Evolutionary conservation across 2,888 invertebrate genomes (phyloP), one percentile per base, ranked within the genome.

Genomic region (Molorchus minor): DNA sequence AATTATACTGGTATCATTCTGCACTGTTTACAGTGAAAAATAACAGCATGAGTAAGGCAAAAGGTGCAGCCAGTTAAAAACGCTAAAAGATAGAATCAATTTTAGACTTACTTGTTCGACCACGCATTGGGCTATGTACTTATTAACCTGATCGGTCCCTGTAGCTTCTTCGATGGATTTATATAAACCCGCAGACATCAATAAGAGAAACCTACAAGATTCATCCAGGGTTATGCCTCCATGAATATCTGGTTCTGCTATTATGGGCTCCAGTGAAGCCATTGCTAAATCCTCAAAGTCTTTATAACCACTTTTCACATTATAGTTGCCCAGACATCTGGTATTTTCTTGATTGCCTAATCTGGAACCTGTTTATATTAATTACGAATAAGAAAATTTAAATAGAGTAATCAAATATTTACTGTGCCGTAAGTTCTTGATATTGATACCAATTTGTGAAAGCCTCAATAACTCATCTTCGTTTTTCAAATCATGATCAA

Each of bases 171-270:
- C 90, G 38, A 94, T 84, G 1, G 92, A 89, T 80, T 90, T 91
- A 78, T 93, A 93, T 0, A 96, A 84, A 0, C 94, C 94, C 44
- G 92, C 88, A 3, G 94, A 93, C 84, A 95, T 92, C 16, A 96
- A 82, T 2, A 96, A 83, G 8, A 96, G 82, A 79, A 95, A 96
- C 74, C 90, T 86, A 78, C 90, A 92, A 2, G 89, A 89, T 20
- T 90, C 88, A 74, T 94, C 93, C 3, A 96, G 80, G 2, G 84
- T 80, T 41, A 94, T 90, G 0, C 93, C 92, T 0, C 92, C 93
- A 69, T 89, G 89, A 64, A 94, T 89, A 78, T 94, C 93, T 0
- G 95, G 94, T 46, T 90, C 88, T 0, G 93, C 88, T 13, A 92
- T 89, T 1, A 96, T 89, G 0, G 95, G 95, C 71, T 94, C 94